phyloP scores from a whole-genome alignment of 1,140 invertebrate species.

The roundworm (Caenorhabditis elegans) region WBcel235 BX284606.5:9165001-9165500 shows the following conservation, averaged over 20 bases:
- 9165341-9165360: too few relatives aligned
- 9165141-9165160: constrained; percentile 56
- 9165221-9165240: constrained; percentile 56
- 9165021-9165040: too few relatives aligned
- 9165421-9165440: too few relatives aligned
- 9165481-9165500: constrained; percentile 60
- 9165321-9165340: too few relatives aligned
- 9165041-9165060: too few relatives aligned
- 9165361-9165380: too few relatives aligned
- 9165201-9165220: constrained; percentile 55
- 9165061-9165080: not conserved
- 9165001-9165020: too few relatives aligned
- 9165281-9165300: not conserved
- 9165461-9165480: too few relatives aligned
- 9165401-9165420: too few relatives aligned
- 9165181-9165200: constrained; percentile 63
- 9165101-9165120: constrained; percentile 63
- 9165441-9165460: too few relatives aligned
- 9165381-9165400: too few relatives aligned
- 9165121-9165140: constrained; percentile 61
- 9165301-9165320: not conserved
- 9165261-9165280: not conserved
- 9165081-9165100: constrained; percentile 58
- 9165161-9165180: constrained; percentile 56
- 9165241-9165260: constrained; percentile 62